Conservation (phyloP, 2,888 invertebrate species). For the Ophioninae sp. region DNA sequence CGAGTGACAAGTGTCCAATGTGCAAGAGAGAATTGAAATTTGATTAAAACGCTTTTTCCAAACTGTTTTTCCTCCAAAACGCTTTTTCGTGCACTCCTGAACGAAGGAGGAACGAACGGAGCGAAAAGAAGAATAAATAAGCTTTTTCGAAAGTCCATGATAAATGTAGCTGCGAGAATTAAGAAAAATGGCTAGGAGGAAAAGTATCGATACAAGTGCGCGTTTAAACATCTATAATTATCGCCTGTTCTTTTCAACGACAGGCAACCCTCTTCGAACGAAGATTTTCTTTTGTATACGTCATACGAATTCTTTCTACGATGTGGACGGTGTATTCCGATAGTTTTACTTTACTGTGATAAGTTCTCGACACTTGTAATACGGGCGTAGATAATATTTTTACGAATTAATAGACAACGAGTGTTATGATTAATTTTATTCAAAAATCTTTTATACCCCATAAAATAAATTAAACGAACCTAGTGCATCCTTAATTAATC, state of each 20-base stretch:
- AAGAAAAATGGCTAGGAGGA: not conserved
- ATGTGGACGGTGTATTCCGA: slow-evolving; percentile 61
- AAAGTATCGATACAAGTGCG: not conserved
- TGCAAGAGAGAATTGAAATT: slow-evolving; percentile 87
- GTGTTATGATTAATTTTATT: not conserved
- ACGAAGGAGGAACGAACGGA: not conserved
- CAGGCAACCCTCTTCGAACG: not conserved
- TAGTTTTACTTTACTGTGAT: slow-evolving; percentile 65
- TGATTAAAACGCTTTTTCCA: slow-evolving; percentile 73
- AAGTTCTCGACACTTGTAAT: slow-evolving; percentile 44
- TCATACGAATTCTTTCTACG: slow-evolving; percentile 20
- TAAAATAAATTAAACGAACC: not conserved
- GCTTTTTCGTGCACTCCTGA: not conserved
- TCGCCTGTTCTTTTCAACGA: not conserved
- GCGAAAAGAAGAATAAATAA: not conserved
- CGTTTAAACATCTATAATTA: not conserved
- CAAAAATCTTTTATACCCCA: not conserved
- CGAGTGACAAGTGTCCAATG: slow-evolving; percentile 88
- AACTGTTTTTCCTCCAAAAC: not conserved
- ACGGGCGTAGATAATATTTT: slow-evolving; percentile 32
- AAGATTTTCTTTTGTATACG: not conserved
- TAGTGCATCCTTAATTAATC: too few relatives aligned
- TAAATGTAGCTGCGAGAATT: not conserved
- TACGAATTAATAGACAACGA: not conserved
- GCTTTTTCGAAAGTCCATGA: not conserved